Evolutionary conservation across 2,113 vertebrate genomes (phyloP).

Genomic region (Oreochromis aureus): DNA sequence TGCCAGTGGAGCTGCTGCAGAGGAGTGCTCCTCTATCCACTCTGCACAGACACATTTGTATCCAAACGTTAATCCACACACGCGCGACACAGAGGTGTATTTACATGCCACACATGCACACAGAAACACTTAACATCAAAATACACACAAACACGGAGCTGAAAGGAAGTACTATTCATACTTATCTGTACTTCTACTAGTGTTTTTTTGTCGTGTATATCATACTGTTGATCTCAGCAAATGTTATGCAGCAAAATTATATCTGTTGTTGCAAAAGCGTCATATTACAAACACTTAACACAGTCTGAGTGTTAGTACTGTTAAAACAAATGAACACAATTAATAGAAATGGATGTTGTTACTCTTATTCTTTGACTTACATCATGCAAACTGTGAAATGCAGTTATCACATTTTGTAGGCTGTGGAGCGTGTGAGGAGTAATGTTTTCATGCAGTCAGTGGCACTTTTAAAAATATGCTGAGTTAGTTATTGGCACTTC

Average conservation of each 20-base stretch:
- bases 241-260: neutral
- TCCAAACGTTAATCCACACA: neutral
- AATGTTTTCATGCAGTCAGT: neutral
- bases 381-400: neutral
- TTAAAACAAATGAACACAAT: neutral
- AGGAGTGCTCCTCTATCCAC: conserved; percentile 93
- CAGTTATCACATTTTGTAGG: neutral
- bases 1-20: conserved; percentile 80
- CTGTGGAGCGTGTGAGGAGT: neutral
- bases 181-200: neutral
- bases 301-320: neutral
- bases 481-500: neutral
- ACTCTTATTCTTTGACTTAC: neutral
- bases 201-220: neutral
- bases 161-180: neutral
- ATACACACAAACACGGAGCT: conserved; percentile 9
- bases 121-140: neutral
- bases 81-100: neutral
- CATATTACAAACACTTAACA: neutral
- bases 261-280: neutral
- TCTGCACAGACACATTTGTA: conserved; percentile 67
- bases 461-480: neutral
- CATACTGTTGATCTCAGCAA: neutral
- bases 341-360: neutral
- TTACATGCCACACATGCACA: conserved; percentile 9